phyloP scores from a whole-genome alignment of 2,113 vertebrate species.

The Laticauda colubrina region DNA sequence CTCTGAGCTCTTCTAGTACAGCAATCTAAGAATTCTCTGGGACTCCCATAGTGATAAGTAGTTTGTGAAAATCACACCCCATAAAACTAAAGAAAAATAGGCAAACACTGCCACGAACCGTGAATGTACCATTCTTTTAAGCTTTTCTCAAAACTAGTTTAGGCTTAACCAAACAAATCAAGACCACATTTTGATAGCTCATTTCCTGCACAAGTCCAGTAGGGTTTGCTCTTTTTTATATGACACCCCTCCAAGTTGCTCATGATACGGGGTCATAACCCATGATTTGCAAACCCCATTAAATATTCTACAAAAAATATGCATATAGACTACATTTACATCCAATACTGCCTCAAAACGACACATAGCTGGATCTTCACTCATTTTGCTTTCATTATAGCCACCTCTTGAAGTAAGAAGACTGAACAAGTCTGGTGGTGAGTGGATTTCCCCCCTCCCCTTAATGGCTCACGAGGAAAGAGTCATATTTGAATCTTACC shows the following conservation, averaged over 20 bases:
- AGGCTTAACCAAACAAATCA: neutral
- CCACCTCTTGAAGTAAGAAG: neutral
- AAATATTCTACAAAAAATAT: neutral
- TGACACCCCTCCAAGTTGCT: neutral
- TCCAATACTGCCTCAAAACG: neutral
- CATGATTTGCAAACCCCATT: neutral
- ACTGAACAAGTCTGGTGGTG: neutral
- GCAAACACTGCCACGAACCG: neutral
- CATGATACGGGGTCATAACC: neutral
- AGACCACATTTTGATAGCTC: neutral
- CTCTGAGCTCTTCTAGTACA: neutral
- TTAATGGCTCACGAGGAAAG: neutral
- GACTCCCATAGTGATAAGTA: neutral
- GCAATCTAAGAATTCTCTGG: neutral
- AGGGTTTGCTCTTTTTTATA: neutral
- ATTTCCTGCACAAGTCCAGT: neutral
- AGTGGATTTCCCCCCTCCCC: neutral
- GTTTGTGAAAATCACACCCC: neutral
- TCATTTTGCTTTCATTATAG: neutral
- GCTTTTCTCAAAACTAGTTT: neutral
- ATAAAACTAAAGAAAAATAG: neutral
- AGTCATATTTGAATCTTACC: conserved; percentile 68
- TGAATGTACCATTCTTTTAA: neutral
- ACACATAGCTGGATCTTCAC: neutral
- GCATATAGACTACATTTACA: neutral